These are phyloP conservation scores for Chalcosyrphus nemorum DNA, from an alignment of 2,888 invertebrate genomes.

Conservation along the genomic window DNA sequence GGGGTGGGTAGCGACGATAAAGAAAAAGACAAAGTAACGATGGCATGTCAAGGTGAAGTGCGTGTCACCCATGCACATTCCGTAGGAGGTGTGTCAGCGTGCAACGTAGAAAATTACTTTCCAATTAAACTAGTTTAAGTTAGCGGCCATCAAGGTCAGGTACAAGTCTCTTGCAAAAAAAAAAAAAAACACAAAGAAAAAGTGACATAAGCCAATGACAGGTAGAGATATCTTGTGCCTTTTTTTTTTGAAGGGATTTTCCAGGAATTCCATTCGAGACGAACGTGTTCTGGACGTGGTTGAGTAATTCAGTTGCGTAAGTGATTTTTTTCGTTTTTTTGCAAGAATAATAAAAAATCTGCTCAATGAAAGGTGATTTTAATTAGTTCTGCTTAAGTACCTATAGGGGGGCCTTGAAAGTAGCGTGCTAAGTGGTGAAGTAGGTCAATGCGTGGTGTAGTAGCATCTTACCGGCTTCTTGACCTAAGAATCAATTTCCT, in stretches of 20 bases:
- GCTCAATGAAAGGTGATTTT: background rate
- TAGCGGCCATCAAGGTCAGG: conserved; percentile 48
- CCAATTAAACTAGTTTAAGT: conserved; percentile 59
- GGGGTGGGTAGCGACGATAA: too few relatives aligned
- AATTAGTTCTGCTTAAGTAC: background rate
- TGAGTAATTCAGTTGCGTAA: background rate
- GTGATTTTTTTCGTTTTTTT: background rate
- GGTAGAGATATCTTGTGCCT: background rate
- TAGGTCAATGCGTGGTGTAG: background rate
- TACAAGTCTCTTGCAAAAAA: conserved; percentile 16
- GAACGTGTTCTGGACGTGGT: conserved; percentile 26
- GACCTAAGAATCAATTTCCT: background rate
- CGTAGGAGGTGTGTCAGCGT: conserved; percentile 61
- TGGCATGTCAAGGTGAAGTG: conserved; percentile 55
- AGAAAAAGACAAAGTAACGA: background rate
- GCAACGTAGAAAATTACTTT: conserved; percentile 36
- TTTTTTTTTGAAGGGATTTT: conserved; percentile 22
- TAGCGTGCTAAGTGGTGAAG: background rate
- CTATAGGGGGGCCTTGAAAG: background rate
- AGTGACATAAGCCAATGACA: conserved; percentile 46
- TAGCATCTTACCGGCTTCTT: background rate
- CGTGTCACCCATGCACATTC: conserved; percentile 43
- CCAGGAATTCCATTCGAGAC: conserved; percentile 47
- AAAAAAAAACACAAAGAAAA: background rate
- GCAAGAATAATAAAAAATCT: background rate